These are phyloP conservation scores for Pseudococcus jackbeardsleyi DNA, from an alignment of 2,888 invertebrate genomes.

Conservation along the genomic window DNA sequence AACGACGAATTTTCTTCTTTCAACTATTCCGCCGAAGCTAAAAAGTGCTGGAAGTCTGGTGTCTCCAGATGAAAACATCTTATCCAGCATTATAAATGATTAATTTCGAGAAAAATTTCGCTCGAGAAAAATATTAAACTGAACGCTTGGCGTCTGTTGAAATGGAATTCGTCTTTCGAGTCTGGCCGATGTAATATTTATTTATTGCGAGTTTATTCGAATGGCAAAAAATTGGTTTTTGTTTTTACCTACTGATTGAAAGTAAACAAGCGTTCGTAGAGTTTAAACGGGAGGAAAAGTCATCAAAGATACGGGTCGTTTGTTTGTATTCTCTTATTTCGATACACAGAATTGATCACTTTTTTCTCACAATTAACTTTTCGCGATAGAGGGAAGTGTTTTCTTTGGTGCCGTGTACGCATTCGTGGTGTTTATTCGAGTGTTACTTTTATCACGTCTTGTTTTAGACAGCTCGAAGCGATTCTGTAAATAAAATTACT, in stretches of 20 bases:
- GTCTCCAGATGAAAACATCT: neutral
- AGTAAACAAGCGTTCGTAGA: neutral
- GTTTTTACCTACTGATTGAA: constrained; percentile 12
- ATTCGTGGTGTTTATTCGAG: neutral
- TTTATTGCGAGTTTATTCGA: neutral
- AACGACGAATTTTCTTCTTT: neutral
- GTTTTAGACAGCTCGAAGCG: neutral
- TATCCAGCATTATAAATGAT: neutral
- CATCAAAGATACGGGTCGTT: neutral
- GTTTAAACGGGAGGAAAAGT: neutral
- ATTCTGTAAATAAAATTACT: neutral
- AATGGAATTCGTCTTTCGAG: neutral
- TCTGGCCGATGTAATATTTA: neutral
- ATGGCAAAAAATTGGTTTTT: constrained; percentile 3
- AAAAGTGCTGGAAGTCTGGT: neutral
- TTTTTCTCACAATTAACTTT: neutral
- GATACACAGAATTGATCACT: constrained; percentile 23
- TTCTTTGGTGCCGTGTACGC: neutral
- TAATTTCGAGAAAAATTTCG: neutral
- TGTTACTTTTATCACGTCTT: neutral
- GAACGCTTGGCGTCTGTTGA: neutral
- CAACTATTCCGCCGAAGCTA: neutral
- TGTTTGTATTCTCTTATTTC: neutral
- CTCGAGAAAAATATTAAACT: neutral
- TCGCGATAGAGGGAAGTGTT: neutral